Conservation (phyloP, 2,888 invertebrate genomes). For the Notocelia uddmanniana region DNA sequence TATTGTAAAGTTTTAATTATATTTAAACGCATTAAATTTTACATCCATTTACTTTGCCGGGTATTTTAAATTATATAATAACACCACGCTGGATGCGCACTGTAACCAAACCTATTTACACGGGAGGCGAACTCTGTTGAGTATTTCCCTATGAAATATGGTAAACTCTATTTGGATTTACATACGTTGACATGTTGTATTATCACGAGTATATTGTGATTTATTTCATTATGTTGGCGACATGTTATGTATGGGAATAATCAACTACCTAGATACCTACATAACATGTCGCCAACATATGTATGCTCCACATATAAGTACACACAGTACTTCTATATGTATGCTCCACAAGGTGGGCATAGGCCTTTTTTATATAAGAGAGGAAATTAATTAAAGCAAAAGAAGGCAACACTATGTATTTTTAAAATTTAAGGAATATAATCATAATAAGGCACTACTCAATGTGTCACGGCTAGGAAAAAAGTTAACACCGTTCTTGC, state of each 20-base stretch:
- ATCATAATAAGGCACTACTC: no score
- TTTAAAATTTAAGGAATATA: no score
- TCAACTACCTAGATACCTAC: no score
- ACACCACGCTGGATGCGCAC: not conserved
- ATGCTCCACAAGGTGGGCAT: no score
- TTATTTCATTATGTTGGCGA: not conserved
- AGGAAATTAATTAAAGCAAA: no score
- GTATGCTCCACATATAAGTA: no score
- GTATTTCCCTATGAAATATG: slow-evolving; percentile 10
- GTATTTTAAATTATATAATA: slow-evolving; percentile 30
- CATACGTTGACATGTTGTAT: not conserved
- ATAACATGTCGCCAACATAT: no score
- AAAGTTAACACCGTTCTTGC: no score
- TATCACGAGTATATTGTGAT: not conserved
- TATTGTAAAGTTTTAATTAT: slow-evolving; percentile 13
- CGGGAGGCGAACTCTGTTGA: not conserved
- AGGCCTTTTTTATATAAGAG: no score
- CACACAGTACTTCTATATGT: no score
- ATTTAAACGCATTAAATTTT: slow-evolving; percentile 3
- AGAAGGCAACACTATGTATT: no score
- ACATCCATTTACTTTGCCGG: slow-evolving; percentile 14
- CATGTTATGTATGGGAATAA: not conserved
- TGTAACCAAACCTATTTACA: slow-evolving; percentile 11
- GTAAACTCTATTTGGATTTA: slow-evolving; percentile 13
- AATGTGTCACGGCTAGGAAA: no score